These are phyloP conservation scores for Falco peregrinus DNA, from an alignment of 2,797 vertebrate species.

Conservation along the genomic window DNA sequence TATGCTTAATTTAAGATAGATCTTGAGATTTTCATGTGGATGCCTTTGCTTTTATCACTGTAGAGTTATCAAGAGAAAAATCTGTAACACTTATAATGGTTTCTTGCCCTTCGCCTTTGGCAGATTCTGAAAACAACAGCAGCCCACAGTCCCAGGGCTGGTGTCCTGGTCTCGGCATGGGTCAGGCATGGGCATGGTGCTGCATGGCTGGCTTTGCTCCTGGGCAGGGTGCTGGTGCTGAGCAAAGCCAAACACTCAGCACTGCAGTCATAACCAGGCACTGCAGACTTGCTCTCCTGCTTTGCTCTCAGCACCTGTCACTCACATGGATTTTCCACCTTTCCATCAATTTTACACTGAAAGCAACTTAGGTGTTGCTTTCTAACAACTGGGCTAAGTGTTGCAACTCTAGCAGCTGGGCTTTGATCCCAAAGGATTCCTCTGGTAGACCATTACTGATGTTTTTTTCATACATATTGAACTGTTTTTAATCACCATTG, in stretches of 20 bases:
- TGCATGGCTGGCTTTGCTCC: background rate
- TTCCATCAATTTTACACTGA: background rate
- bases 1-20: background rate
- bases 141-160: background rate
- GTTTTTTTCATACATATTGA: background rate
- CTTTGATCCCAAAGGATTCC: background rate
- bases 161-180: background rate
- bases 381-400: background rate
- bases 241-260: background rate
- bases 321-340: background rate
- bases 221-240: rapidly evolving
- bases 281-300: background rate
- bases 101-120: background rate
- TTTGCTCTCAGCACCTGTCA: background rate
- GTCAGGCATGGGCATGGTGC: rapidly evolving
- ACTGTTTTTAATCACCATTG: background rate
- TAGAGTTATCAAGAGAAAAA: background rate
- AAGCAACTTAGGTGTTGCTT: background rate
- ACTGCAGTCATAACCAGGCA: rapidly evolving
- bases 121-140: background rate
- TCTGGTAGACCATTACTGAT: background rate
- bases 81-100: background rate
- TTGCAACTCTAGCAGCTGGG: background rate
- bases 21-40: background rate
- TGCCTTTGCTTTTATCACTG: background rate